phyloP scores from a whole-genome alignment of 1,140 invertebrate genomes.

The Bombyx mandarina region DNA sequence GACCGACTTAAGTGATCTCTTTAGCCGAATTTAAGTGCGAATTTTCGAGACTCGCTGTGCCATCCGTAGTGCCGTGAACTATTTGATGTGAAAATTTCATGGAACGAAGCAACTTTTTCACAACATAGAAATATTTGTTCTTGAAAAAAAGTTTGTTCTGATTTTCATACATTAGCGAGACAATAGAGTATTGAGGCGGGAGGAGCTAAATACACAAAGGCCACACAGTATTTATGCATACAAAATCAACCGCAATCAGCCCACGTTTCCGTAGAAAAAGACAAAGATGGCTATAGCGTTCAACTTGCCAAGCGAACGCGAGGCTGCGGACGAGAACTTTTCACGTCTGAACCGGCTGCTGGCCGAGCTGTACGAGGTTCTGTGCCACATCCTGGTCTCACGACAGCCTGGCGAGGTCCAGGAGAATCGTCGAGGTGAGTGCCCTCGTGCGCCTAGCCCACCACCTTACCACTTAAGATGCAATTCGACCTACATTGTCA shows the following conservation, averaged over 20 bases:
- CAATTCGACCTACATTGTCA: slow-evolving; percentile 71
- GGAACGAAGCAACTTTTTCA: slow-evolving; percentile 8
- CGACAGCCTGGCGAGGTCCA: slow-evolving; percentile 59
- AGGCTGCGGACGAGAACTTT: slow-evolving; percentile 67
- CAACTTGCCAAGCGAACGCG: slow-evolving; percentile 66
- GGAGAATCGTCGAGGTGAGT: slow-evolving; percentile 64
- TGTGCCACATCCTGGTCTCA: slow-evolving; percentile 66
- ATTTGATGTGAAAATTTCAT: slow-evolving; percentile 21
- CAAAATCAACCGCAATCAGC: slow-evolving; percentile 54
- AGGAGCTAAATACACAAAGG: slow-evolving; percentile 24
- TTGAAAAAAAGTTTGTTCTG: background rate
- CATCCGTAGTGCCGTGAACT: slow-evolving; percentile 25
- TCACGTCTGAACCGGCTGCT: slow-evolving; percentile 68
- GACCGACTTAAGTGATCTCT: slow-evolving; percentile 29
- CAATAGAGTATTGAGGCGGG: slow-evolving; percentile 12
- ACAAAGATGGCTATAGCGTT: slow-evolving; percentile 70
- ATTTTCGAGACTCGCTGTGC: slow-evolving; percentile 4
- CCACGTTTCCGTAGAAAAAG: slow-evolving; percentile 61
- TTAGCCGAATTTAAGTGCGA: slow-evolving; percentile 27
- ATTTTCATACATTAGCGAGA: no score
- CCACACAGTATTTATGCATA: slow-evolving; percentile 54
- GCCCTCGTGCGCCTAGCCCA: slow-evolving; percentile 59
- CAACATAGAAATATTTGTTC: slow-evolving; percentile 1
- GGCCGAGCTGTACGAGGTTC: slow-evolving; percentile 65
- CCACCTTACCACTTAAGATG: slow-evolving; percentile 70